Percentiles rank a stretch among this genome's conserved stretches.
Conservation (phyloP, 2,797 vertebrate species). For the Ctenosaura bakeri region DNA sequence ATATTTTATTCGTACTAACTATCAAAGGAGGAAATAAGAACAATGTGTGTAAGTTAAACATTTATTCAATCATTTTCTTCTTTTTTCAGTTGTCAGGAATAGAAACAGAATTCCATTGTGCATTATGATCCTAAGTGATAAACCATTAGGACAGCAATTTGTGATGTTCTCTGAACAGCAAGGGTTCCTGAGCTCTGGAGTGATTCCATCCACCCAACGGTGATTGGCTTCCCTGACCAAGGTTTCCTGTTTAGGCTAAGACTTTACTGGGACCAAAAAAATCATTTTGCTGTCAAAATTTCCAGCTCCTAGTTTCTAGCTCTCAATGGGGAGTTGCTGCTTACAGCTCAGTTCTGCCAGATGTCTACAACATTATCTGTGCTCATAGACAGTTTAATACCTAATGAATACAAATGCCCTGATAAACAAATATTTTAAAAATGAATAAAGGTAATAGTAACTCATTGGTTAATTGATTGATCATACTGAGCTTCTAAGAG, state of each 20-base stretch:
- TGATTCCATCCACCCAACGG: neutral
- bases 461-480: conserved; percentile 41
- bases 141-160: neutral
- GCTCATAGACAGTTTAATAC: neutral
- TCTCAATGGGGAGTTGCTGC: neutral
- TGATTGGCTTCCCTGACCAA: neutral
- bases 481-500: conserved; percentile 49
- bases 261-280: neutral
- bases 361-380: conserved; percentile 27
- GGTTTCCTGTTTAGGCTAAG: neutral
- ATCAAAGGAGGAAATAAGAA: neutral
- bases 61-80: neutral
- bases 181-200: neutral
- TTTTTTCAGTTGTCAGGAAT: neutral
- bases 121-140: neutral
- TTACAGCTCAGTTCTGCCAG: conserved; percentile 1
- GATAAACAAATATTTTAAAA: conserved; percentile 51
- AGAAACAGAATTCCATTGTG: neutral
- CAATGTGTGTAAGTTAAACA: too few species aligned
- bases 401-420: conserved; percentile 22
- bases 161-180: neutral
- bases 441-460: conserved; percentile 28
- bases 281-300: neutral
- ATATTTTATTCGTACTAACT: neutral
- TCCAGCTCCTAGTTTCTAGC: neutral